Evolutionary conservation across 2,888 invertebrate genomes (phyloP), one percentile per base, ranked within the genome.

Genomic region (Gryllus longicercus): DNA sequence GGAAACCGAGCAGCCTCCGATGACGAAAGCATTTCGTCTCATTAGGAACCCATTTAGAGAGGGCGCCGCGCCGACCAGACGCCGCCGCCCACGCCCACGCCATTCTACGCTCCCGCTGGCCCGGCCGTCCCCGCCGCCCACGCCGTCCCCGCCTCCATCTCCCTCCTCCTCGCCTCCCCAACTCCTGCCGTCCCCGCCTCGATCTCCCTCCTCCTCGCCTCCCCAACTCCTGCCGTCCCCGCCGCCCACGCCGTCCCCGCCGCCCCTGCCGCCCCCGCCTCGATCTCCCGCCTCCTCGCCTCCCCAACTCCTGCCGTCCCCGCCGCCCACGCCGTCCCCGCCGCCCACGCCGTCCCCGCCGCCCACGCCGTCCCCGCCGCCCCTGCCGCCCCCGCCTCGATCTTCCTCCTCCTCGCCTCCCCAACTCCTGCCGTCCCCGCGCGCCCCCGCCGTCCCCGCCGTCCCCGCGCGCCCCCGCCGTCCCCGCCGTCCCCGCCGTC

Each of bases 11-110:
- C 63, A 49, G 79, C 77, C 51, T 21, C 78, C 63, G 74, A 78
- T 63, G 78, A 63, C 78, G 38, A 78, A 77, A 63, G 38, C 63
- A 63, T 51, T 63, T 74, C 79, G 25, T 76, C 49, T 76, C 76
- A 21, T 25, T 79, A 76, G 51, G 75, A 51, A 50, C 51, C 63
- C 25, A 63, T 77, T 77, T 50, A 38, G 77, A 50, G 49, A 21
- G 12, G 79, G 38, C 38, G 38, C 4, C 76, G 76, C 18, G 8
- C 38, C 38, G 49, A 50, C 50, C n/a, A 50, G 23, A 38, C 23
- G 21, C 74, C 49, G 49, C 50, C 21, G n/a, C n/a, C n/a, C n/a
- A n/a, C n/a, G n/a, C n/a, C n/a, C n/a, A n/a, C n/a, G n/a, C n/a
- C n/a, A n/a, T n/a, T n/a, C n/a, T n/a, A n/a, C n/a, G n/a, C n/a